Percentiles rank a stretch among this genome's conserved stretches.
phyloP scores from a whole-genome alignment of 2,797 vertebrate species.

The Typhlichthys subterraneus region DNA sequence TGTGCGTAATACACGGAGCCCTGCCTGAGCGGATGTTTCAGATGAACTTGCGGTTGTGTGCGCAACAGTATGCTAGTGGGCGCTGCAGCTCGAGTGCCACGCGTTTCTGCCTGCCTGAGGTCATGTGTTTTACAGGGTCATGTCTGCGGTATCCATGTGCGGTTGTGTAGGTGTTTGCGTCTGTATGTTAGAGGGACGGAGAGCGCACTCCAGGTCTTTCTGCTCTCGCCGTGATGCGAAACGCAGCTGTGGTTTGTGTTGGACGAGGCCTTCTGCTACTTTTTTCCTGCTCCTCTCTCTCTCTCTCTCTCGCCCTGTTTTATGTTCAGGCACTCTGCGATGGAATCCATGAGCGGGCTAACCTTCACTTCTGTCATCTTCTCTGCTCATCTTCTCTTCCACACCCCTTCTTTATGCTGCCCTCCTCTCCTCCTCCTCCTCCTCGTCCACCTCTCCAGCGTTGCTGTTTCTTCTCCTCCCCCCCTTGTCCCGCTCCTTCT shows the following conservation, averaged over 20 bases:
- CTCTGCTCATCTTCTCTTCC: conserved; percentile 42
- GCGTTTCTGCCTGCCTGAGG: conserved; percentile 15
- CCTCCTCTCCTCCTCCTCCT: conserved; percentile 33
- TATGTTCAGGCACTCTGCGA: conserved; percentile 60
- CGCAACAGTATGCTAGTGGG: conserved; percentile 49
- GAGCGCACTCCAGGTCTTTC: conserved; percentile 35
- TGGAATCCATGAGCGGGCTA: conserved; percentile 66
- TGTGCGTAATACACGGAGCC: conserved; percentile 59
- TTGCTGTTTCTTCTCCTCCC: conserved; percentile 50
- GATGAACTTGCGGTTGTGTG: conserved; percentile 67
- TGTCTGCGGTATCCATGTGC: conserved; percentile 47
- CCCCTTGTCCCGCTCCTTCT: conserved; percentile 49
- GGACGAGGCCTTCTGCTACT: conserved; percentile 54
- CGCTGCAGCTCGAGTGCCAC: too few species aligned
- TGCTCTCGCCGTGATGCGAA: conserved; percentile 67
- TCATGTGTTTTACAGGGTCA: conserved; percentile 40
- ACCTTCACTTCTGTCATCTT: conserved; percentile 67
- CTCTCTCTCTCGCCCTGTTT: conserved; percentile 50
- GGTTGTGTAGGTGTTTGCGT: conserved; percentile 21
- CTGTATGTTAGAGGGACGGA: conserved; percentile 37
- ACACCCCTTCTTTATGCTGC: conserved; percentile 21
- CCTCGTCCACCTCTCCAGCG: conserved; percentile 30
- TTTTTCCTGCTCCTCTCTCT: conserved; percentile 35
- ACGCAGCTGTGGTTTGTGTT: conserved; percentile 79
- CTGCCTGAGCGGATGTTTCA: conserved; percentile 60